Evolutionary conservation across 1,140 invertebrate species (phyloP).

Genomic region (Drosophila chauvacae): DNA sequence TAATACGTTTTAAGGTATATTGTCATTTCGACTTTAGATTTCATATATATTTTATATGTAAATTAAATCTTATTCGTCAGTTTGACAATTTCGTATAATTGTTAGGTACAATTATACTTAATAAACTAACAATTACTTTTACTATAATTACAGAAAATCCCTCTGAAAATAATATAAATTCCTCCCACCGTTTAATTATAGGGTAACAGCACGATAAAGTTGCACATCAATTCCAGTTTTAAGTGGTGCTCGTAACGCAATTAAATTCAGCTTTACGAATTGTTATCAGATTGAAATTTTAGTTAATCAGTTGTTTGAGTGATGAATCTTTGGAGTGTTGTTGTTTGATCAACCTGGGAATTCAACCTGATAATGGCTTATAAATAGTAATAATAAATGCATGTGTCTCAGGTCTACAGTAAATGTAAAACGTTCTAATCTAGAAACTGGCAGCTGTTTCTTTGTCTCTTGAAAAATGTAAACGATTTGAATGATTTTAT

Average conservation of each 20-base stretch:
- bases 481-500: slow-evolving; percentile 8
- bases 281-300: slow-evolving; percentile 34
- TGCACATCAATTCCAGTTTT: slow-evolving; percentile 27
- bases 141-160: neutral
- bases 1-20: no score
- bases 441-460: slow-evolving; percentile 18
- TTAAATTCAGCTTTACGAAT: slow-evolving; percentile 34
- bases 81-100: neutral
- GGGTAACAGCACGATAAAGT: slow-evolving; percentile 23
- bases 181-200: slow-evolving; percentile 1
- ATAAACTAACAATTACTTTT: neutral
- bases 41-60: neutral
- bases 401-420: neutral
- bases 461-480: slow-evolving; percentile 1
- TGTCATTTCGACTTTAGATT: no score
- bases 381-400: slow-evolving; percentile 4
- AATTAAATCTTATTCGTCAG: neutral
- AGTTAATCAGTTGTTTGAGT: slow-evolving; percentile 18
- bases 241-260: slow-evolving; percentile 38
- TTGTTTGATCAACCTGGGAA: neutral
- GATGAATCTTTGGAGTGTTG: slow-evolving; percentile 10
- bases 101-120: neutral
- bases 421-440: slow-evolving; percentile 23
- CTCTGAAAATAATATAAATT: neutral
- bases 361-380: slow-evolving; percentile 16